Evolutionary conservation across 2,113 vertebrate genomes (phyloP).

Genomic region (Rhabdornis inornatus): DNA sequence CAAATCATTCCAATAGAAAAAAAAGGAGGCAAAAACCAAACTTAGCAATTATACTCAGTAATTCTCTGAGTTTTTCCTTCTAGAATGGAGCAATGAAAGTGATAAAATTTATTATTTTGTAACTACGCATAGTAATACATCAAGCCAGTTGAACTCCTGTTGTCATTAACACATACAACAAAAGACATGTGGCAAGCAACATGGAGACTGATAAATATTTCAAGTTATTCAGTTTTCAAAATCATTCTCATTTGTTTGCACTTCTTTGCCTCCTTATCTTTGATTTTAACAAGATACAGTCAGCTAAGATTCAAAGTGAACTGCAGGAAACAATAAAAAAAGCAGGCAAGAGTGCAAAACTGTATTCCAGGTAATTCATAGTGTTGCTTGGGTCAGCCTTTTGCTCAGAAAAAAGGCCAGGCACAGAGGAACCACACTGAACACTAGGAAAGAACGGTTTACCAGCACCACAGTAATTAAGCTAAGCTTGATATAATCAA

Average conservation of each 20-base stretch:
- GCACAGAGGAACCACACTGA: background rate
- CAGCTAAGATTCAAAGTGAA: background rate
- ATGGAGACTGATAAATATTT: background rate
- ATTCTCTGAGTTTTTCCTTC: background rate
- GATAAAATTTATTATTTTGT: background rate
- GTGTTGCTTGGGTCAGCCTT: background rate
- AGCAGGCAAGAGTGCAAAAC: background rate
- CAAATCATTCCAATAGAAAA: background rate
- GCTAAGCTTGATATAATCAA: background rate
- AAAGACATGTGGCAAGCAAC: background rate
- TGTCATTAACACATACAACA: background rate
- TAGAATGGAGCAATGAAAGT: background rate
- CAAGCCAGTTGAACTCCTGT: background rate
- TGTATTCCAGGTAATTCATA: background rate
- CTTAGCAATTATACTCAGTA: background rate
- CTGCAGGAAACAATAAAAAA: background rate
- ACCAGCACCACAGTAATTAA: background rate
- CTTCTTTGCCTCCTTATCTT: background rate
- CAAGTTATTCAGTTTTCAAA: background rate
- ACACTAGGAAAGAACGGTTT: background rate
- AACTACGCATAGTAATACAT: background rate
- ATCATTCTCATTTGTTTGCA: background rate
- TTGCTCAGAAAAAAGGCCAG: background rate
- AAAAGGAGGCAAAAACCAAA: accelerated
- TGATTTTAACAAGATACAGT: background rate